Percentiles rank a stretch among this genome's conserved stretches.
phyloP scores from a whole-genome alignment of 2,888 invertebrate species.

The Oligia fasciuncula region DNA sequence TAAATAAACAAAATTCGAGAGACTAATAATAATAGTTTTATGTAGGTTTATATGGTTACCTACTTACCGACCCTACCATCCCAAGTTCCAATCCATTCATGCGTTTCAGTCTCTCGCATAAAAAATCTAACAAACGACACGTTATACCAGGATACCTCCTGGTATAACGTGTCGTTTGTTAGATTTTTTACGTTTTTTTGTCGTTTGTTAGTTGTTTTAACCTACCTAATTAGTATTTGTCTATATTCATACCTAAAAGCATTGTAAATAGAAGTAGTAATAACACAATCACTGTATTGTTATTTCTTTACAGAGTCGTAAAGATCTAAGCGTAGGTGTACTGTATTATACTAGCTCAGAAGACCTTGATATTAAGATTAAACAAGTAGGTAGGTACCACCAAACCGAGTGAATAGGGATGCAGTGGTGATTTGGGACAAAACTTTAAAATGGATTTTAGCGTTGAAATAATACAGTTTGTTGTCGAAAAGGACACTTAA shows the following conservation, averaged over 20 bases:
- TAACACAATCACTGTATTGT: slow-evolving; percentile 43
- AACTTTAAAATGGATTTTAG: no score
- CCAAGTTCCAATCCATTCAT: slow-evolving; percentile 2
- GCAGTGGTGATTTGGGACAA: no score
- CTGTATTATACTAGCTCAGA: background rate
- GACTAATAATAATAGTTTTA: background rate
- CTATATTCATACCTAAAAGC: slow-evolving; percentile 17
- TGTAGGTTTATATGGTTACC: background rate
- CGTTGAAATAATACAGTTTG: no score
- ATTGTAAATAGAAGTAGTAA: slow-evolving; percentile 2
- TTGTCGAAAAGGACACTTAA: no score
- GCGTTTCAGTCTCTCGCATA: background rate
- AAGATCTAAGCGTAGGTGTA: background rate
- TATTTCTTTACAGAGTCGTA: slow-evolving; percentile 20
- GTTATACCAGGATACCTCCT: background rate
- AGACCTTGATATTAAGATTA: slow-evolving; percentile 22
- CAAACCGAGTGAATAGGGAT: no score
- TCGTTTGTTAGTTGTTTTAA: no score
- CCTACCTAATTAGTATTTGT: slow-evolving; percentile 16
- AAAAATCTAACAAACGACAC: slow-evolving; percentile 22
- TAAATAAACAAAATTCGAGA: background rate
- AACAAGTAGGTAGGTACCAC: background rate
- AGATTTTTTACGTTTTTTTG: no score
- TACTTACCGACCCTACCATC: background rate
- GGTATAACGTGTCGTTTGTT: no score